phyloP scores from a whole-genome alignment of 1,140 invertebrate genomes.

The Euura saliciscinereae region DNA sequence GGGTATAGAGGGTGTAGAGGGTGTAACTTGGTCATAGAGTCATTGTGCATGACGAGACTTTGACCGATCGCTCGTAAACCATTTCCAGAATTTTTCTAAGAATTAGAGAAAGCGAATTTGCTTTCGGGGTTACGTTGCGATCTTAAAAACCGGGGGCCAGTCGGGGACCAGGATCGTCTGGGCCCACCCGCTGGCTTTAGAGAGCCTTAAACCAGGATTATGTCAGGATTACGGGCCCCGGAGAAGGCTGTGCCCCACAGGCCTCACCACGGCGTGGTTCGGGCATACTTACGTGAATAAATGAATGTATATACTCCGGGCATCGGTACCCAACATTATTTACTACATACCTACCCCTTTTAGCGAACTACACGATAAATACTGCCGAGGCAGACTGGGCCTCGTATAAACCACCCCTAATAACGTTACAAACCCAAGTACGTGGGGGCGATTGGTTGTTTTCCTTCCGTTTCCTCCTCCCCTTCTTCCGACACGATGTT shows the following conservation, averaged over 20 bases:
- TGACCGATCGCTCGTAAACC: constrained; percentile 48
- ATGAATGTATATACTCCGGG: too few relatives aligned
- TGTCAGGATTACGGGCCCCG: constrained; percentile 30
- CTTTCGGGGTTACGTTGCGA: background rate
- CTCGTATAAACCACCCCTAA: too few relatives aligned
- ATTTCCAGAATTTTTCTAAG: constrained; percentile 33
- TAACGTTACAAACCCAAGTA: too few relatives aligned
- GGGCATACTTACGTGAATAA: too few relatives aligned
- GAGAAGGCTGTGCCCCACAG: background rate
- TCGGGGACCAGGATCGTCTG: constrained; percentile 1
- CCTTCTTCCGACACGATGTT: too few relatives aligned
- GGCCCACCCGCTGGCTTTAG: constrained; percentile 36
- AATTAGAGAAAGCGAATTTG: constrained; percentile 29
- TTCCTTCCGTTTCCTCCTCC: too few relatives aligned
- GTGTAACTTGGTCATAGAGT: constrained; percentile 35
- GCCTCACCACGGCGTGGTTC: background rate
- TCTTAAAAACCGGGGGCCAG: background rate
- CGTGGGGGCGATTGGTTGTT: too few relatives aligned
- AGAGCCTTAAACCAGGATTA: constrained; percentile 38
- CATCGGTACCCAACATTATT: too few relatives aligned
- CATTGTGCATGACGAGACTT: constrained; percentile 42
- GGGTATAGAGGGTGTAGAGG: constrained; percentile 5
- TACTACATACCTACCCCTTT: background rate
- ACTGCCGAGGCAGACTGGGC: too few relatives aligned
- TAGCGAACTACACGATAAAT: background rate